Evolutionary conservation across 2,113 vertebrate species (phyloP), one percentile per base, ranked within the genome.

Genomic region (Caloenas nicobarica): DNA sequence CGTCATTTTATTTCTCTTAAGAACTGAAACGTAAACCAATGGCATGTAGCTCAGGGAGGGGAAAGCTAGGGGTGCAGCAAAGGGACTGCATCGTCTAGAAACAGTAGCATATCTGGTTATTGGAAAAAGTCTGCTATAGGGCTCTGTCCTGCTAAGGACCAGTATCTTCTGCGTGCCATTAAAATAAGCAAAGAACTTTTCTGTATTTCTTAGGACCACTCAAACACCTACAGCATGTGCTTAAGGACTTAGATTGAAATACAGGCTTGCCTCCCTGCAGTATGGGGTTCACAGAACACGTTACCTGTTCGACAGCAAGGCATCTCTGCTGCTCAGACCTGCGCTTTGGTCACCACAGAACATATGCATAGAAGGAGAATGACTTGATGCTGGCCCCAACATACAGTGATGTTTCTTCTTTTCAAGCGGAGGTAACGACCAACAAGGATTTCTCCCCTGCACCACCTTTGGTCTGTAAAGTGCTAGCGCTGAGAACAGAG

Each of bases 371-470:
- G 58, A 54, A 26, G 40, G 25, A 74, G 38, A 65, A 13, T 85
- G 53, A 31, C 64, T 87, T 25, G 16, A 88, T 61, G 51, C 76
- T 28, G 71, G 33, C 5, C 65, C 31, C 34, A 81, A 19, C 36
- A 86, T 22, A 31, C 42, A 86, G 31, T 88, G 46, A 68, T 96
- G 81, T 29, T 89, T n/a, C 60, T 93, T 29, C 24, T 93, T 96
- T 62, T 84, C 38, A 92, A 25, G 51, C 28, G 3, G 48, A 77
- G 16, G n/a, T 65, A 73, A 83, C 5, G 7, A 51, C 9, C 16
- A 14, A 46, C 58, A 85, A 96, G 50, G 33, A 77, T 86, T 94
- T 94, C 58, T 93, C 58, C 83, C 26, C 33, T 81, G 29, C 9
- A 38, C 13, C 53, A 22, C 44, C 26, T 91, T 89, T 95, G 44